Percentiles rank a stretch among this genome's conserved stretches.
phyloP scores from a whole-genome alignment of 2,888 invertebrate genomes.

The Himalopsyche kuldschensis region DNA sequence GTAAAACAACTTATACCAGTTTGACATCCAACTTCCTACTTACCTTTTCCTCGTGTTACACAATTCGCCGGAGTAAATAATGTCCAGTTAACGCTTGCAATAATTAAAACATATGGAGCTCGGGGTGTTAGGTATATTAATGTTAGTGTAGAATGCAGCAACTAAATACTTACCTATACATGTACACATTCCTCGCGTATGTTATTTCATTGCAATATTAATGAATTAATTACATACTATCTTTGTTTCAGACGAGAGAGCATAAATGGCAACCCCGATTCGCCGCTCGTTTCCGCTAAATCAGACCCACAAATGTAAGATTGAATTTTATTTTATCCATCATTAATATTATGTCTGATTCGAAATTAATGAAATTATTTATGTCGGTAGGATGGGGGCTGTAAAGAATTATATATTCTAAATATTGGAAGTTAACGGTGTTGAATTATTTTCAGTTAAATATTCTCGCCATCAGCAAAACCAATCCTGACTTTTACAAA shows the following conservation, averaged over 20 bases:
- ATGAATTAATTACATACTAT: not conserved
- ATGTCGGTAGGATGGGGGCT: too few species aligned
- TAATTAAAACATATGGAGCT: not conserved
- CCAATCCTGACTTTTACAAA: too few species aligned
- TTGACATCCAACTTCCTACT: not conserved
- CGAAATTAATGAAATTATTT: too few species aligned
- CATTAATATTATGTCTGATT: too few species aligned
- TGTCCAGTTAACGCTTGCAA: not conserved
- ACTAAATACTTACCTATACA: not conserved
- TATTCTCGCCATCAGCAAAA: too few species aligned
- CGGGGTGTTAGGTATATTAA: not conserved
- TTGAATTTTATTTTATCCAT: too few species aligned
- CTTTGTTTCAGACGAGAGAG: conserved; percentile 37
- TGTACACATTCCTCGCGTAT: not conserved
- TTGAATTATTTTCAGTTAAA: too few species aligned
- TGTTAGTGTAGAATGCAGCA: not conserved
- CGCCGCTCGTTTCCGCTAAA: conserved; percentile 32
- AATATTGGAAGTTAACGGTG: too few species aligned
- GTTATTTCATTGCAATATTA: not conserved
- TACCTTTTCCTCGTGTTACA: too few species aligned
- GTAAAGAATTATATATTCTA: too few species aligned
- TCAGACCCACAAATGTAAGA: conserved; percentile 37
- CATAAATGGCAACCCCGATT: conserved; percentile 37
- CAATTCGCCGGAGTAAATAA: not conserved
- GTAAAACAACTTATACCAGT: too few species aligned